phyloP scores from a whole-genome alignment of 2,888 invertebrate genomes.

The Leptinotarsa peninsularis region DNA sequence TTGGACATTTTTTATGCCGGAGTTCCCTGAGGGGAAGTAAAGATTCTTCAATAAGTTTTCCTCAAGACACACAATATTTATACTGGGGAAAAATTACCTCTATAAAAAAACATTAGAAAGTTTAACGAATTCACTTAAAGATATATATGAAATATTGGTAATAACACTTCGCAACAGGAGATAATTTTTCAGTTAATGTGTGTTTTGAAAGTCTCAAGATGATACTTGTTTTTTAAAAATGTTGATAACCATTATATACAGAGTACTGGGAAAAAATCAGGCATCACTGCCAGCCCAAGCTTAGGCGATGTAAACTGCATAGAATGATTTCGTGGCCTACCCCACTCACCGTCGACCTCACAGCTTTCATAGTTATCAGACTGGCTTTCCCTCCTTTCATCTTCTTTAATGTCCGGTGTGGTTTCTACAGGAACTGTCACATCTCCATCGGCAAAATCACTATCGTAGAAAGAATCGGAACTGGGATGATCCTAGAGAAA shows the following conservation, averaged over 20 bases:
- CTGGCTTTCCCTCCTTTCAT: conserved; percentile 60
- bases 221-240: not conserved
- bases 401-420: conserved; percentile 53
- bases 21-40: too few relatives aligned
- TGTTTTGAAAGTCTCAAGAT: not conserved
- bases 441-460: conserved; percentile 82
- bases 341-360: conserved; percentile 77
- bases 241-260: not conserved
- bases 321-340: conserved; percentile 60
- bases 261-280: not conserved
- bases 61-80: too few relatives aligned
- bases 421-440: conserved; percentile 57
- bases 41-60: too few relatives aligned
- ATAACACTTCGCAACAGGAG: too few relatives aligned
- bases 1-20: too few relatives aligned
- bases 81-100: too few relatives aligned
- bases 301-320: not conserved
- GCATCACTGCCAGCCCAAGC: not conserved
- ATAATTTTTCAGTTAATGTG: too few relatives aligned
- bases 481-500: conserved; percentile 80
- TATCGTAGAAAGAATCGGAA: conserved; percentile 91
- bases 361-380: conserved; percentile 74
- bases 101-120: too few relatives aligned
- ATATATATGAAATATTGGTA: too few relatives aligned
- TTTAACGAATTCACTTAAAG: too few relatives aligned